Conservation (phyloP, 2,113 vertebrate species). For the Cygnus buccinator region DNA sequence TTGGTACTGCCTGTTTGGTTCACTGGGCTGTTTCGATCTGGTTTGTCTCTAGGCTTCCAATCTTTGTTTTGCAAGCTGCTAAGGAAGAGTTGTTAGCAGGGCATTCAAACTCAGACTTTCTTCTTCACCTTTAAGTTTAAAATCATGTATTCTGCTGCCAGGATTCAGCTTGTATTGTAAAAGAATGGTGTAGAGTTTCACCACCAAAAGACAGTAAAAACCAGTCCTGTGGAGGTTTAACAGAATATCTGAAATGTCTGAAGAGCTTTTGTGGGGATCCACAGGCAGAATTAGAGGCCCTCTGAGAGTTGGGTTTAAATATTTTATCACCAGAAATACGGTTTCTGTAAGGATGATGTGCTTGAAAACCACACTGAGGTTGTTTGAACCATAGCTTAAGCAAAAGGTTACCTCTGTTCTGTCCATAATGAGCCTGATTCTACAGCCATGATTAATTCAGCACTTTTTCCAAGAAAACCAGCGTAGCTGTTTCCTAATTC, state of each 20-base stretch:
- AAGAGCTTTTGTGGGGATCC: neutral
- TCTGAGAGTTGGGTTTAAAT: slow-evolving; percentile 6
- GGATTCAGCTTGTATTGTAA: neutral
- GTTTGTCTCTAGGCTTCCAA: neutral
- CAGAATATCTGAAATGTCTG: neutral
- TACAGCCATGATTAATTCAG: neutral
- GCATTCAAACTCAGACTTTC: neutral
- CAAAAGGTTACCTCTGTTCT: neutral
- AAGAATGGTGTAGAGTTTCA: neutral
- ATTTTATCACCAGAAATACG: neutral
- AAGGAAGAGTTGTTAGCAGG: neutral
- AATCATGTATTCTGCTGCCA: neutral
- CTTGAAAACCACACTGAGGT: neutral
- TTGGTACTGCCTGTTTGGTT: neutral
- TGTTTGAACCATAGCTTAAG: neutral
- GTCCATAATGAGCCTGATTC: neutral
- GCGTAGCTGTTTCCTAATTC: neutral
- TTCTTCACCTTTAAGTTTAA: neutral
- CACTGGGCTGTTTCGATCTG: neutral
- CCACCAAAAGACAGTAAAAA: neutral
- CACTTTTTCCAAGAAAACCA: neutral
- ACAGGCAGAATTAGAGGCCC: neutral
- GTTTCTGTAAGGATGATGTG: neutral
- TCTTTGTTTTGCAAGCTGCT: neutral
- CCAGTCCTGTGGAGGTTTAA: neutral